Evolutionary conservation across 2,888 invertebrate species (phyloP).

Genomic region (Hymenopus coronatus): DNA sequence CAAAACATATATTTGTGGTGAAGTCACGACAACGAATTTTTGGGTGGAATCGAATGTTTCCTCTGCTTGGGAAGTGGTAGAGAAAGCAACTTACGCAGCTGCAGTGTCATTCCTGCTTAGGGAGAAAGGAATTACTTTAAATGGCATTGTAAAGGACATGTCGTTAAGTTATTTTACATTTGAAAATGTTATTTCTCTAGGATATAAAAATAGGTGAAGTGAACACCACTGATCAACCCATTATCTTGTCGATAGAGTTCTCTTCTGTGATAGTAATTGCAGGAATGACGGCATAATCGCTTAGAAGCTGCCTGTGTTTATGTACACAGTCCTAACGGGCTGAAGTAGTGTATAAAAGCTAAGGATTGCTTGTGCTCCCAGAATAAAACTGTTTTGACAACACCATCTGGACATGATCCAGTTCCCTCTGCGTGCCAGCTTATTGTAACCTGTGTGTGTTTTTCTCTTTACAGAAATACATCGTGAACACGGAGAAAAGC

Average conservation of each 20-base stretch:
- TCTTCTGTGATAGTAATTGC: neutral
- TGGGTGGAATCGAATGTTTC: no score
- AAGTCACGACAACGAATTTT: no score
- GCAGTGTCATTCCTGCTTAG: no score
- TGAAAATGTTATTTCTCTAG: no score
- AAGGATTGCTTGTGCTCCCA: neutral
- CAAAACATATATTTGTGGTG: no score
- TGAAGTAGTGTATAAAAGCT: neutral
- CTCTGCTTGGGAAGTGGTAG: no score
- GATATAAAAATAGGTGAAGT: neutral
- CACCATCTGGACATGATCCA: neutral
- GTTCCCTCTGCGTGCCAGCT: neutral
- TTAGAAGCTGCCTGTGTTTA: neutral
- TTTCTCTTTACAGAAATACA: slow-evolving; percentile 68
- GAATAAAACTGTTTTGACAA: neutral
- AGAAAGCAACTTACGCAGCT: no score
- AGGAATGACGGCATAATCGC: neutral
- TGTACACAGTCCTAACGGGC: neutral
- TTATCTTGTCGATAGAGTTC: neutral
- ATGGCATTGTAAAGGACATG: no score
- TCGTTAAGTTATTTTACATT: no score
- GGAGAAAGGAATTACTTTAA: no score
- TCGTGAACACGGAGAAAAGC: slow-evolving; percentile 69
- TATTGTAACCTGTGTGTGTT: neutral
- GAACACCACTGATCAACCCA: neutral